Evolutionary conservation across 2,888 invertebrate species (phyloP).

Genomic region (Hyles lineata): DNA sequence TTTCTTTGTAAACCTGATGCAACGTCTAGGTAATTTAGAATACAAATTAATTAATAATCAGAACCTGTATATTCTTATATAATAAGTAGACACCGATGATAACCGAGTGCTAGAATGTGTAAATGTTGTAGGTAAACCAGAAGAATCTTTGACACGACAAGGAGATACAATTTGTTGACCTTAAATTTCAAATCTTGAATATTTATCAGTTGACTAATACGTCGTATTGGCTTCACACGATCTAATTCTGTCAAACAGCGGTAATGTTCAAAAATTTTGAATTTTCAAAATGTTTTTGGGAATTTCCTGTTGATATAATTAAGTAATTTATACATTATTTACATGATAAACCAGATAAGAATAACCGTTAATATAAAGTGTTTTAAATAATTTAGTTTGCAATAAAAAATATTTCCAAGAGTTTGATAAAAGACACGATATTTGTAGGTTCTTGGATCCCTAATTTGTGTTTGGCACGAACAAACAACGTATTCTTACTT

Average conservation of each 20-base stretch:
- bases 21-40: neutral
- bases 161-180: slow-evolving; percentile 21
- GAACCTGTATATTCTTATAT: slow-evolving; percentile 5
- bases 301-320: no score
- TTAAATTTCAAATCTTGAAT: slow-evolving; percentile 12
- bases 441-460: no score
- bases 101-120: neutral
- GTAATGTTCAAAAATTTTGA: neutral
- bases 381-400: no score
- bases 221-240: slow-evolving; percentile 3
- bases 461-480: neutral
- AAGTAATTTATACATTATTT: no score
- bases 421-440: no score
- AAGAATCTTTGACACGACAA: slow-evolving; percentile 2
- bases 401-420: no score
- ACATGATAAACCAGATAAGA: no score
- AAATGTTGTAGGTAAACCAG: slow-evolving; percentile 21
- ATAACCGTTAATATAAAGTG: no score
- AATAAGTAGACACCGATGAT: neutral
- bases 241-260: neutral
- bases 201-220: slow-evolving; percentile 19
- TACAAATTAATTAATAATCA: slow-evolving; percentile 28
- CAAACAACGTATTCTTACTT: neutral
- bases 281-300: neutral
- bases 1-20: slow-evolving; percentile 8